Conservation (phyloP, 2,888 invertebrate species). For the Oscheius myriophilus region DNA sequence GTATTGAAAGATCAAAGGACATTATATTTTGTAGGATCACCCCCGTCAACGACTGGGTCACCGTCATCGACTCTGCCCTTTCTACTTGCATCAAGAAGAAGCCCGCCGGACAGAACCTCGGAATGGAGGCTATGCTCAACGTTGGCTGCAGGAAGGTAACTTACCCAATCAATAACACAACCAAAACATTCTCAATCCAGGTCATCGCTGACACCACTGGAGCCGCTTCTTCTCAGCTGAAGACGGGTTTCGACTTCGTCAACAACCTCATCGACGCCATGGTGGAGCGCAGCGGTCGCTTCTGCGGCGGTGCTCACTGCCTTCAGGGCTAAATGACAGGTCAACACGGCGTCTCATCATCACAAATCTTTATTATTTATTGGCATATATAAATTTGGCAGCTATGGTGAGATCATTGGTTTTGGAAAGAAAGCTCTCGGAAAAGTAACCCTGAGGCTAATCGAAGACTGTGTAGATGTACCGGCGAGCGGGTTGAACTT, state of each 20-base stretch:
- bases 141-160: slow-evolving; percentile 69
- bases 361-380: not conserved
- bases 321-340: slow-evolving; percentile 35
- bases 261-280: slow-evolving; percentile 70
- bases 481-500: slow-evolving; percentile 36
- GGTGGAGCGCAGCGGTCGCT: slow-evolving; percentile 64
- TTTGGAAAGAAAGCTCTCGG: slow-evolving; percentile 12
- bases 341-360: too few species aligned
- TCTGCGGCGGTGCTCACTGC: slow-evolving; percentile 67
- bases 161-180: not conserved
- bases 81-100: slow-evolving; percentile 67
- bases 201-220: slow-evolving; percentile 69
- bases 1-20: not conserved
- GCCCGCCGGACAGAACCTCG: slow-evolving; percentile 61
- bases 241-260: slow-evolving; percentile 70
- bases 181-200: slow-evolving; percentile 24
- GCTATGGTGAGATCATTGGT: slow-evolving; percentile 16
- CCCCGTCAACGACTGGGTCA: slow-evolving; percentile 69
- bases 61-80: slow-evolving; percentile 67
- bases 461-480: slow-evolving; percentile 62
- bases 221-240: slow-evolving; percentile 64
- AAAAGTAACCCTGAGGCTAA: slow-evolving; percentile 16
- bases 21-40: slow-evolving; percentile 54
- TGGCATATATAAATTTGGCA: slow-evolving; percentile 5
- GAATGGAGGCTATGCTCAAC: slow-evolving; percentile 69